Base-by-base conservation (phyloP, 2,797 vertebrate species). In the Gambusia yucatana region DNA sequence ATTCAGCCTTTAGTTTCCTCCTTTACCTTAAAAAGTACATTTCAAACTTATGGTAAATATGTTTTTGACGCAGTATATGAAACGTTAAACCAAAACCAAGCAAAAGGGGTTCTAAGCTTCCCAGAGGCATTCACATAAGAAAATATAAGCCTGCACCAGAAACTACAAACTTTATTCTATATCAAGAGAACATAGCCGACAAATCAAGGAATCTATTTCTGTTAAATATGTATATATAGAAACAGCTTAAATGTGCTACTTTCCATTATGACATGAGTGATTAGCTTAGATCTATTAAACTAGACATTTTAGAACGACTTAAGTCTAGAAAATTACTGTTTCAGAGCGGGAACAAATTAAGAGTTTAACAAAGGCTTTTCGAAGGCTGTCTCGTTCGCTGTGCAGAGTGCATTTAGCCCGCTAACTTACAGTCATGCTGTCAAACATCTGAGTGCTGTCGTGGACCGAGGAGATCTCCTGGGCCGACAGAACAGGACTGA, bases 401-500 rank as follows among this genome's bases (percentile, higher is more conserved):
- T 57, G 9, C n/a, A 57, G 17, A 69, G 5, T 17, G 11, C 0
- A 30, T 14, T 41, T 6, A 3, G 11, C 30, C 39, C 55, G 47
- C 7, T 33, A 75, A 95, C 97, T 96, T 89, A 99, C 98, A 77
- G 95, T 97, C 98, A 99, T 99, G 94, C 96, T 98, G 77, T 96
- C 96, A 91, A 99, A 98, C 72, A 98, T 96, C 71, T 97, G 97
- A 0, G 97, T 98, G 94, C 98, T 99, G 82, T 93, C 94, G 76
- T 99, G 97, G 77, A 99, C 98, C 2, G 97, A 97, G 47, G 96
- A 91, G 87, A 99, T 99, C 94, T 99, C 98, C 94, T 98, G 97
- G 6, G 96, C 96, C 0, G 98, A 99, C 79, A 99, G 97, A 75
- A 99, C 95, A 0, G 88, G 96, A 82, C 98, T 99, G 87, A 99